These are phyloP conservation scores for Agrypnus murinus DNA, from an alignment of 2,888 invertebrate species.

Conservation along the genomic window DNA sequence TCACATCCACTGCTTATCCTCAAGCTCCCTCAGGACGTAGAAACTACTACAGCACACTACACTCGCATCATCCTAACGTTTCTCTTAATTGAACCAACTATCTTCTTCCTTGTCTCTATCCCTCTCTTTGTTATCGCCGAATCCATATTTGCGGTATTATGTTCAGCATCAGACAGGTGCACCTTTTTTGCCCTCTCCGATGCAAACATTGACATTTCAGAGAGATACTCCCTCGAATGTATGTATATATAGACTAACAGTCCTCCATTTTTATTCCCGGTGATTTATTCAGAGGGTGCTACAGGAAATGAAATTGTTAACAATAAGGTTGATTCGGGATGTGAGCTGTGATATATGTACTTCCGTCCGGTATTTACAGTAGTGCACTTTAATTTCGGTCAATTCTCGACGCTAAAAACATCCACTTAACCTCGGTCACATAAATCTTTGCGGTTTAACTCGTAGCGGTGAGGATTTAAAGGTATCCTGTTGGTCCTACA, in stretches of 20 bases:
- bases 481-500: too few relatives aligned
- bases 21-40: conserved; percentile 31
- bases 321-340: conserved; percentile 16
- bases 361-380: conserved; percentile 41
- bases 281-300: conserved; percentile 19
- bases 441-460: conserved; percentile 33
- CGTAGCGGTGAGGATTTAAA: too few relatives aligned
- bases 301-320: conserved; percentile 33
- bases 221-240: conserved; percentile 5
- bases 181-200: not conserved
- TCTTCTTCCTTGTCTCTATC: not conserved
- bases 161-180: conserved; percentile 20
- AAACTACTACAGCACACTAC: conserved; percentile 28
- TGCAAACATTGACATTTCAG: conserved; percentile 11
- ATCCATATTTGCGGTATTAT: conserved; percentile 9
- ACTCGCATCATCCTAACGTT: not conserved
- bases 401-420: conserved; percentile 51
- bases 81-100: conserved; percentile 25
- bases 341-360: conserved; percentile 19
- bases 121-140: conserved; percentile 11
- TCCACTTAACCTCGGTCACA: conserved; percentile 49
- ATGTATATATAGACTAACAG: too few relatives aligned
- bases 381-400: conserved; percentile 51
- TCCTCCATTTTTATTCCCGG: not conserved
- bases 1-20: conserved; percentile 39